phyloP scores from a whole-genome alignment of 2,797 vertebrate genomes.

The Urosaurus nigricauda region DNA sequence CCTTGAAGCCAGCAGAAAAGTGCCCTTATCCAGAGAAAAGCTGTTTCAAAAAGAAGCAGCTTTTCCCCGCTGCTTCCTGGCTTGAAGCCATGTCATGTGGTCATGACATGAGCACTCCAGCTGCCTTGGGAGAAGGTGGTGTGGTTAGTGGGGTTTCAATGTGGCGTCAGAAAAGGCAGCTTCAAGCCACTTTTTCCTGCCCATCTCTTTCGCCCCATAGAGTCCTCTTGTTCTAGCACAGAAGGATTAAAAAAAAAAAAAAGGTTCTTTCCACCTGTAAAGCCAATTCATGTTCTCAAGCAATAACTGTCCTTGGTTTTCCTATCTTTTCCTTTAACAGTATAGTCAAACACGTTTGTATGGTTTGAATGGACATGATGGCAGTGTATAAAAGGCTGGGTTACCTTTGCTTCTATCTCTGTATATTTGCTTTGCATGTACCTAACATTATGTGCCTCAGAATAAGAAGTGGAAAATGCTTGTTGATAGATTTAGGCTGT shows the following conservation, averaged over 20 bases:
- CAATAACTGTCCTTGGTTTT: background rate
- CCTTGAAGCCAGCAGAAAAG: too few relatives aligned
- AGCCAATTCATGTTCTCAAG: background rate
- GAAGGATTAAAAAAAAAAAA: background rate
- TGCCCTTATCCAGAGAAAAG: too few relatives aligned
- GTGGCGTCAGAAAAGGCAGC: too few relatives aligned
- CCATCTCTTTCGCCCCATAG: too few relatives aligned
- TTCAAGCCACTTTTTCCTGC: too few relatives aligned
- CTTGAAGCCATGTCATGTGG: too few relatives aligned
- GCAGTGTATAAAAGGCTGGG: background rate
- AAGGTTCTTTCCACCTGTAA: background rate
- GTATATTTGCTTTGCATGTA: conserved; percentile 14
- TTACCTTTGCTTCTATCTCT: background rate
- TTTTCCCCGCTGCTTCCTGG: too few relatives aligned
- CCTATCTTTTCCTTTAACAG: background rate
- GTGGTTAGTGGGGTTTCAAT: too few relatives aligned
- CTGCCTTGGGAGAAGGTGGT: too few relatives aligned
- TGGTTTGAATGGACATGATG: background rate
- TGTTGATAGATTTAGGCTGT: background rate
- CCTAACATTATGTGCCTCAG: background rate
- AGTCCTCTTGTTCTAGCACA: background rate
- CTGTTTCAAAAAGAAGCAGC: too few relatives aligned
- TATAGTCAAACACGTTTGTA: background rate
- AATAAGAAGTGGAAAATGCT: background rate
- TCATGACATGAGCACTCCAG: too few relatives aligned